Evolutionary conservation across 2,113 vertebrate genomes (phyloP), one percentile per base, ranked within the genome.

Genomic region (Eublepharis macularius): DNA sequence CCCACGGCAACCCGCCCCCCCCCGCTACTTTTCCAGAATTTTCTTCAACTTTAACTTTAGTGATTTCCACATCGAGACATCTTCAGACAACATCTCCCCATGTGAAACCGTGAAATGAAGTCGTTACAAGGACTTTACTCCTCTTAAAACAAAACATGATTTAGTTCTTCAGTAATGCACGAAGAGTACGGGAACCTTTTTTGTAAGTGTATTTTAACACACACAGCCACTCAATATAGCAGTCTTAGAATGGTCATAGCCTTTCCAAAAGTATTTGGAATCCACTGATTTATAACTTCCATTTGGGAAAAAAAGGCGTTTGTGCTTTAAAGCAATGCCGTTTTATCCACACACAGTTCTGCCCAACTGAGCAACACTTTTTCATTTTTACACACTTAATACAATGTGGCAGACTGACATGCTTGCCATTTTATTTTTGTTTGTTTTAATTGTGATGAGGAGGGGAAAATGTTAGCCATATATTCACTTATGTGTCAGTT

Each of bases 381-480:
- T 91, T 92, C 94, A 76, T 75, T 86, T 85, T 51, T 0, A 41
- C 87, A 91, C 49, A 86, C 85, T 83, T 89, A 26, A 85, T 47
- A 43, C 43, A 1, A 81, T 41, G 21, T 24, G 16, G 79, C 94
- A 51, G 87, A 91, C 82, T 88, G 74, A 92, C 90, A 75, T 83
- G 89, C 93, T 66, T 70, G 85, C 77, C 0, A 81, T 0, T 54
- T 4, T 4, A 65, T 8, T 43, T 89, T 36, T 91, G 90, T 93
- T 96, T 90, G 87, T 68, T 94, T 95, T 95, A 91, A 93, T 87
- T 86, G 92, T 91, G 88, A 60, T 1, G 36, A n/a, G 8, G 8
- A 60, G 68, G 21, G 0, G 0, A 8, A 1, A 2, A 45, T 9
- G 0, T 29, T 36, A 29, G 41, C 17, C 4, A 65, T 14, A 57